Evolutionary conservation across 2,113 vertebrate species (phyloP).

Genomic region (Hystrix brachyura): DNA sequence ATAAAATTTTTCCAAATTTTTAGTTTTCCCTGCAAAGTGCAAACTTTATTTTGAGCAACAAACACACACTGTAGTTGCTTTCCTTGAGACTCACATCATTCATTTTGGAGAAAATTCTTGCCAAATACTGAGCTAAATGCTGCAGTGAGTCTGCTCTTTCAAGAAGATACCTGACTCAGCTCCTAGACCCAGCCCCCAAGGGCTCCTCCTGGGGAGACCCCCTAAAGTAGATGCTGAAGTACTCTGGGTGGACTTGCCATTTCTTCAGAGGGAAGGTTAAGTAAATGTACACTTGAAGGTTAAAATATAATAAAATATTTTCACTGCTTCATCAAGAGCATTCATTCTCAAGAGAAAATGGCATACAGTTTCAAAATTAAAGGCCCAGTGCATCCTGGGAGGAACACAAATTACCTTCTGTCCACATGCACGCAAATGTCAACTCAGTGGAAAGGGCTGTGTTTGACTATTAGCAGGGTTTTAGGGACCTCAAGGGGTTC

Average conservation of each 20-base stretch:
- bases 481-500: too few relatives aligned
- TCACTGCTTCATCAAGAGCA: not conserved
- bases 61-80: not conserved
- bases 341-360: not conserved
- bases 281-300: accelerated
- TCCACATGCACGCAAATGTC: too few relatives aligned
- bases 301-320: not conserved
- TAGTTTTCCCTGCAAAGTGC: not conserved
- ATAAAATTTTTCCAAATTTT: not conserved
- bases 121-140: not conserved
- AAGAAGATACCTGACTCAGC: not conserved
- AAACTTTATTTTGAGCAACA: not conserved
- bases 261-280: not conserved
- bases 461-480: not conserved
- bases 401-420: not conserved
- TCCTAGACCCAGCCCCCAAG: too few relatives aligned
- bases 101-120: not conserved
- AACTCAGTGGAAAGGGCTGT: too few relatives aligned
- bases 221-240: too few relatives aligned
- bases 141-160: not conserved
- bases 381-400: not conserved
- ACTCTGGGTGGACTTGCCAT: too few relatives aligned
- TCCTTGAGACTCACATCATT: not conserved
- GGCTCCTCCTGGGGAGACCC: too few relatives aligned
- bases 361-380: not conserved